phyloP scores from a whole-genome alignment of 2,113 vertebrate genomes.

The Rousettus leschenaultii region DNA sequence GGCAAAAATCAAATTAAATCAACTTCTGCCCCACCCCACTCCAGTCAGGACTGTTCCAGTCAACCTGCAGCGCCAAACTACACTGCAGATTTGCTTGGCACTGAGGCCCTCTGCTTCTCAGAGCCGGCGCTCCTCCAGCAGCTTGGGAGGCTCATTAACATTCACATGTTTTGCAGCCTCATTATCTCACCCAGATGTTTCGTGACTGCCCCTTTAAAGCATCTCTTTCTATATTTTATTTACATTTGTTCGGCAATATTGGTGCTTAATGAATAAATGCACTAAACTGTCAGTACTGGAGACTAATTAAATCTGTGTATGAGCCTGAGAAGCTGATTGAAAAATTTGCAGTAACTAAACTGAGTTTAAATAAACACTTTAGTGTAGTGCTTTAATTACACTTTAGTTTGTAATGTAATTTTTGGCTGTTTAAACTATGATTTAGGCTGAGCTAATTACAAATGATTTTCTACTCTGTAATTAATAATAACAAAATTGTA shows the following conservation, averaged over 20 bases:
- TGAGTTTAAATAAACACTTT: conserved; percentile 97
- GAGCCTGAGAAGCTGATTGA: conserved; percentile 86
- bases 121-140: conserved; percentile 51
- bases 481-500: conserved; percentile 99
- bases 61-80: neutral
- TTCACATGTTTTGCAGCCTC: conserved; percentile 76
- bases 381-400: conserved; percentile 98
- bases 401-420: conserved; percentile 91
- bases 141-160: conserved; percentile 76
- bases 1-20: neutral
- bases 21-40: neutral
- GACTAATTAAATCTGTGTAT: conserved; percentile 87
- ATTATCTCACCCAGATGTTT: conserved; percentile 86
- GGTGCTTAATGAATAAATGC: conserved; percentile 88
- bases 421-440: conserved; percentile 96
- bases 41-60: neutral
- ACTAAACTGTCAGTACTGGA: conserved; percentile 86
- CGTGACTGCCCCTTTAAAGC: conserved; percentile 85
- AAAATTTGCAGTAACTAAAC: conserved; percentile 90
- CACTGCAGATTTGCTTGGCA: neutral
- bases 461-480: conserved; percentile 94
- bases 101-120: conserved; percentile 27
- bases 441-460: conserved; percentile 98
- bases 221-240: conserved; percentile 86
- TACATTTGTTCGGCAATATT: conserved; percentile 87